Conservation (phyloP, 2,888 invertebrate species). For the Hoplodrina ambigua region DNA sequence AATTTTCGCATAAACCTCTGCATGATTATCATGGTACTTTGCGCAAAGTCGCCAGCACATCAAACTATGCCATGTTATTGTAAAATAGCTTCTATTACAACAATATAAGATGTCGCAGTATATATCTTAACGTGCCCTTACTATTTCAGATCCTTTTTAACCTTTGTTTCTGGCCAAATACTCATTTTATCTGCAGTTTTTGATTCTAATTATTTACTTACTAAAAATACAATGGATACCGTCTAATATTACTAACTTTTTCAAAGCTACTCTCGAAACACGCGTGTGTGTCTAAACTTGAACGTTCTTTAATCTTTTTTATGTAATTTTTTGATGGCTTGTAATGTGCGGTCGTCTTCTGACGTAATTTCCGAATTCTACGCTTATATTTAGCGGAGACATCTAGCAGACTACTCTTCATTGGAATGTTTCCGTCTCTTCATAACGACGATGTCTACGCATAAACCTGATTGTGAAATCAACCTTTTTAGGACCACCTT, state of each 20-base stretch:
- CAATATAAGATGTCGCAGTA: no score
- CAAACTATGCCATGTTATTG: no score
- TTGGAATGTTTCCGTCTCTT: conserved; percentile 1
- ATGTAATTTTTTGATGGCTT: conserved; percentile 6
- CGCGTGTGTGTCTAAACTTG: conserved; percentile 2
- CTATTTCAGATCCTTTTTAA: no score
- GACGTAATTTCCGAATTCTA: conserved; percentile 47
- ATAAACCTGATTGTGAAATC: neutral
- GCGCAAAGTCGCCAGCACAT: no score
- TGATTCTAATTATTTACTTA: no score
- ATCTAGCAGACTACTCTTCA: conserved; percentile 18
- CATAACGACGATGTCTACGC: neutral
- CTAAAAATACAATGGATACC: neutral
- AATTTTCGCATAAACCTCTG: no score
- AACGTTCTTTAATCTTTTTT: conserved; percentile 6
- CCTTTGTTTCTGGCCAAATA: no score
- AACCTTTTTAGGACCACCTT: neutral
- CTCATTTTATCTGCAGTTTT: no score
- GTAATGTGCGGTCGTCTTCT: conserved; percentile 6
- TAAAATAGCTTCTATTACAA: no score
- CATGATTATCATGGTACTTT: no score
- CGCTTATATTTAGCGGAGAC: conserved; percentile 32
- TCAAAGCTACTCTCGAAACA: neutral
- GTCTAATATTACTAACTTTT: neutral
- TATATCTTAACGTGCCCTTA: no score